These are phyloP conservation scores for Cryptocephalus moraei DNA, from an alignment of 2,888 invertebrate species.

Conservation along the genomic window DNA sequence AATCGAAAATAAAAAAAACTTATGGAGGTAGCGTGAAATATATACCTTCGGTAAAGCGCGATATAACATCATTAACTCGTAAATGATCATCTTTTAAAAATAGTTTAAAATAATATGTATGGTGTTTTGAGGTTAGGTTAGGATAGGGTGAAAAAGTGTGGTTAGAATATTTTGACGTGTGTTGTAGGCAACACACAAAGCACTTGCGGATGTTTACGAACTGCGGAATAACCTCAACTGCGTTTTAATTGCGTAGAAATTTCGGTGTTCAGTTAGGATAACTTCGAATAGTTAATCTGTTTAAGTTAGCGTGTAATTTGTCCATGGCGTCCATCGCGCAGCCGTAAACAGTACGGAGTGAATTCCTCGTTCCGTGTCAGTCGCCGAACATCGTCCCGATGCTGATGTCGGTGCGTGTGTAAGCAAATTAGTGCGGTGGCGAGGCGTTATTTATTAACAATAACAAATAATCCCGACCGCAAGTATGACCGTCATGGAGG, in stretches of 20 bases:
- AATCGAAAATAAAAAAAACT: conserved; percentile 1
- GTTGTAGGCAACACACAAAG: conserved; percentile 1
- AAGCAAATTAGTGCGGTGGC: conserved; percentile 15
- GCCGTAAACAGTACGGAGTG: conserved; percentile 10
- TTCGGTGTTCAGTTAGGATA: too few species aligned
- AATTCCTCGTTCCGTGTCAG: conserved; percentile 14
- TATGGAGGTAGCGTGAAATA: background rate
- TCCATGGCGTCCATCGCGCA: conserved; percentile 8
- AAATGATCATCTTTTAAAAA: conserved; percentile 49
- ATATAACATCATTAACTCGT: conserved; percentile 56
- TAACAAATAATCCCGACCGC: too few species aligned
- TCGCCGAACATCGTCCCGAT: conserved; percentile 13
- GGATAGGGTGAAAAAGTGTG: too few species aligned
- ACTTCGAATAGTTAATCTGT: too few species aligned
- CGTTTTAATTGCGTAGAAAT: too few species aligned
- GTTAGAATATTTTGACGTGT: too few species aligned
- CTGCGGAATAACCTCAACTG: too few species aligned
- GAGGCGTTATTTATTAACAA: conserved; percentile 11
- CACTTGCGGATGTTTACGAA: too few species aligned
- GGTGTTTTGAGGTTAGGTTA: too few species aligned
- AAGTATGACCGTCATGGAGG: conserved; percentile 58
- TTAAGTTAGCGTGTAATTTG: too few species aligned
- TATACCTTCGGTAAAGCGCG: conserved; percentile 54
- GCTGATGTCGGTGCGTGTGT: conserved; percentile 18
- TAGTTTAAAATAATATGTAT: too few species aligned